These are phyloP conservation scores for Maniola jurtina DNA, from an alignment of 1,140 invertebrate genomes.

Conservation along the genomic window DNA sequence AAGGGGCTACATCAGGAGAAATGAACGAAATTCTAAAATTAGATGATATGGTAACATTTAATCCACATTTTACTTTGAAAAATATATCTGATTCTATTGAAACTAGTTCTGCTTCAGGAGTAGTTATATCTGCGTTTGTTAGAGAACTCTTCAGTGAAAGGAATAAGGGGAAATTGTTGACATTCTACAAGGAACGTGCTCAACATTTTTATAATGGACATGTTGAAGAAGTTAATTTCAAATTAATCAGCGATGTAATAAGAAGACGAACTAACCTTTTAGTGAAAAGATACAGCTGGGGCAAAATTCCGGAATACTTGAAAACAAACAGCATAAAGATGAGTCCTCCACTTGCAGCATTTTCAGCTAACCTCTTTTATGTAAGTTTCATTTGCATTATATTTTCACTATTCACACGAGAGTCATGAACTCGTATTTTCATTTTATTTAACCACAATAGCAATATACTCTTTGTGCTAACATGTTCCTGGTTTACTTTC, in stretches of 20 bases:
- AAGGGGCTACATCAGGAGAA: constrained; percentile 91
- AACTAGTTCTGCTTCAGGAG: constrained; percentile 81
- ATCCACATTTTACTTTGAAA: constrained; percentile 90
- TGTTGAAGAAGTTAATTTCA: constrained; percentile 90
- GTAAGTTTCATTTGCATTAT: constrained; percentile 57
- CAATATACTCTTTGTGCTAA: no score
- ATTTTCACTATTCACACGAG: background rate
- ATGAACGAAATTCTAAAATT: constrained; percentile 92
- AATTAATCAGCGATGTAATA: constrained; percentile 87
- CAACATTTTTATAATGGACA: constrained; percentile 91
- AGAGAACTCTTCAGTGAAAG: constrained; percentile 88
- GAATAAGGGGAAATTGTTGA: constrained; percentile 86
- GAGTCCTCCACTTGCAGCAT: constrained; percentile 86
- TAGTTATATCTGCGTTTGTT: constrained; percentile 87
- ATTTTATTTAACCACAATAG: background rate
- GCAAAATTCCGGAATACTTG: constrained; percentile 87
- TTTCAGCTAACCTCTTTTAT: constrained; percentile 89
- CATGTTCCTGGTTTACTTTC: no score
- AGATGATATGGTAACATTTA: constrained; percentile 92
- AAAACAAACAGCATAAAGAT: constrained; percentile 84
- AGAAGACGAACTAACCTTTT: constrained; percentile 87
- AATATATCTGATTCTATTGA: constrained; percentile 89
- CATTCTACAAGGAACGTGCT: constrained; percentile 91
- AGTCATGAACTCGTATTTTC: background rate
- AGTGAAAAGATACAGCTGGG: constrained; percentile 87